phyloP scores from a whole-genome alignment of 2,797 vertebrate species.

The Meriones psammophilus region DNA sequence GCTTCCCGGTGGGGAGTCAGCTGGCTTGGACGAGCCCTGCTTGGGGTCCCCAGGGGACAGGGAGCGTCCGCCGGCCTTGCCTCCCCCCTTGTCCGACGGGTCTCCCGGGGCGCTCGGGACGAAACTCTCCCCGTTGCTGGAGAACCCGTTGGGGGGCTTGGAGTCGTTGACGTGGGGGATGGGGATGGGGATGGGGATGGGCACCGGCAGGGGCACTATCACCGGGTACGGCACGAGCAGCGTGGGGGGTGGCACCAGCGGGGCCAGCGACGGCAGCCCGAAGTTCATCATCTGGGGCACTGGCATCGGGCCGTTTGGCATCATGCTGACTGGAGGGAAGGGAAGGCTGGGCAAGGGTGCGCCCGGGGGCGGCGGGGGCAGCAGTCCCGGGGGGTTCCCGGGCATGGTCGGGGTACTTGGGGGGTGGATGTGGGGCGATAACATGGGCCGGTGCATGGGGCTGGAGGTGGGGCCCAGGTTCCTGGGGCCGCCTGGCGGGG shows the following conservation, averaged over 20 bases:
- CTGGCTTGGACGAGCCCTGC: conserved; percentile 90
- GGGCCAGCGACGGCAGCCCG: conserved; percentile 97
- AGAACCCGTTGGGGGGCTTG: conserved; percentile 93
- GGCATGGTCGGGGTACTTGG: conserved; percentile 94
- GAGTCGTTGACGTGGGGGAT: conserved; percentile 94
- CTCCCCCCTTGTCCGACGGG: conserved; percentile 89
- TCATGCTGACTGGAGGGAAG: conserved; percentile 97
- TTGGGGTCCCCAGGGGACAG: conserved; percentile 92
- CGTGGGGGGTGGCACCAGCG: conserved; percentile 97
- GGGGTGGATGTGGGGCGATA: conserved; percentile 95
- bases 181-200: conserved; percentile 98
- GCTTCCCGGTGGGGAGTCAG: conserved; percentile 91
- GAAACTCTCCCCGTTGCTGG: conserved; percentile 92
- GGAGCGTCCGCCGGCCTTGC: conserved; percentile 90
- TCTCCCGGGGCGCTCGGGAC: conserved; percentile 92
- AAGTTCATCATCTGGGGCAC: conserved; percentile 98
- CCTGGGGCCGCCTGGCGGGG: conserved; percentile 92
- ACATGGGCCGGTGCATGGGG: conserved; percentile 96
- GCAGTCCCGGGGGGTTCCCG: conserved; percentile 94
- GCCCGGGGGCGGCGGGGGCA: conserved; percentile 94
- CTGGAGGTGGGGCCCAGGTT: conserved; percentile 94
- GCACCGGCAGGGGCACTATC: conserved; percentile 98
- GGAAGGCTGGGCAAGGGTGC: conserved; percentile 93
- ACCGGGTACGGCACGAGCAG: conserved; percentile 98
- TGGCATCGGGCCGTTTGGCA: conserved; percentile 96